Conservation (phyloP, 1,140 invertebrate species). For the Monomorium pharaonis region DNA sequence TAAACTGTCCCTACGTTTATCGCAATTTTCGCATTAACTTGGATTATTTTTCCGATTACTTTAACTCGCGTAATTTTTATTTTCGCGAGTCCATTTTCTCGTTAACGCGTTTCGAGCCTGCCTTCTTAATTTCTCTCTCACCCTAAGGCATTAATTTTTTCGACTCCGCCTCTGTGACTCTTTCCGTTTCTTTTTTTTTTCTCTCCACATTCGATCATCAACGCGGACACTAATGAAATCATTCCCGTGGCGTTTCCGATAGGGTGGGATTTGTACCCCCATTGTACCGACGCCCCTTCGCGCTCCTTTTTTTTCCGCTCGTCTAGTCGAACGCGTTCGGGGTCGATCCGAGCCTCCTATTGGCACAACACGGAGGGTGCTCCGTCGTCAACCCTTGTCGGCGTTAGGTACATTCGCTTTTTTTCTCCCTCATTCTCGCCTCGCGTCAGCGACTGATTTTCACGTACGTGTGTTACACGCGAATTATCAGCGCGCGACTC, state of each 20-base stretch:
- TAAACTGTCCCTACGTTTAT: background rate
- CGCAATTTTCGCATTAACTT: background rate
- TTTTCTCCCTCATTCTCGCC: constrained; percentile 25
- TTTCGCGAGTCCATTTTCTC: constrained; percentile 12
- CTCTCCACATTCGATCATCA: constrained; percentile 58
- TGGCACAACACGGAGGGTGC: constrained; percentile 76
- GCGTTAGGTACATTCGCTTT: constrained; percentile 36
- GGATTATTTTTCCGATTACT: background rate
- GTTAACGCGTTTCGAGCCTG: background rate
- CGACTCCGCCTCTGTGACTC: constrained; percentile 62
- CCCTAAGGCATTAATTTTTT: constrained; percentile 65
- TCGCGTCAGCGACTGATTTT: constrained; percentile 47
- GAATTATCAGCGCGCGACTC: constrained; percentile 68
- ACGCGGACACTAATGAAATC: constrained; percentile 80
- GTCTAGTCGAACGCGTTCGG: constrained; percentile 43
- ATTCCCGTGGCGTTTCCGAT: constrained; percentile 72
- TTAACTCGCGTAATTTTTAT: background rate
- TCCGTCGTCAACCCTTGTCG: constrained; percentile 55
- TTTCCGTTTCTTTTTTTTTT: constrained; percentile 64
- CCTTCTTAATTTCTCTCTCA: constrained; percentile 40
- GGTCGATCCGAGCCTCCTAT: constrained; percentile 71
- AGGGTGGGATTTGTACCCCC: constrained; percentile 75
- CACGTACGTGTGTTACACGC: constrained; percentile 66
- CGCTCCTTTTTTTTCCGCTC: constrained; percentile 60
- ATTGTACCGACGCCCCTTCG: constrained; percentile 74